Base-by-base conservation (phyloP, 2,113 vertebrate genomes). In the Perccottus glenii region DNA sequence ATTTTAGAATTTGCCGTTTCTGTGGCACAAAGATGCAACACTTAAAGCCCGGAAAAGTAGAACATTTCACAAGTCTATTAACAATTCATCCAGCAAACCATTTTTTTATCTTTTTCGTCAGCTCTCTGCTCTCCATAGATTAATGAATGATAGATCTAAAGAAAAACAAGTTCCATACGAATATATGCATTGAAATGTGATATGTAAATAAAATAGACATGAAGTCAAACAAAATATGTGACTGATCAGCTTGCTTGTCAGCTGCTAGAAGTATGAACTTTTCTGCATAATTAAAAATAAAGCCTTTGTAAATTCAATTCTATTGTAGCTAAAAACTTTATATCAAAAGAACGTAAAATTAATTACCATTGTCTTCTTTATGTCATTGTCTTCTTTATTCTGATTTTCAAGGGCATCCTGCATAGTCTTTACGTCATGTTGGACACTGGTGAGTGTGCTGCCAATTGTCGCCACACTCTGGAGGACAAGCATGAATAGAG, bases 381-480 rank as follows among this genome's bases (percentile, higher is more conserved):
- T 79, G 9, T 61, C 70, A 59, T 92, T 93, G 6, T 94, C 78
- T 42, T 89, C 90, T 84, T 94, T 94, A 90, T 90, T 95, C 84
- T 95, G 92, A 49, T 91, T 93, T 53, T 98, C 96, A 15, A 96
- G 75, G n/a, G 90, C 85, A 40, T 92, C 85, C 88, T 98, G 95
- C 65, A 98, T 91, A 2, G 93, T 92, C 73, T 94, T 94, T 77
- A 98, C 94, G 70, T 98, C 96, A 44, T 98, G 96, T 68, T 96
- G 95, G 58, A 98, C 95, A 11, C 95, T 98, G 51, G 95, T 98
- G 69, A 99, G 90, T 0, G 95, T 97, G 90, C 94, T 99, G 15
- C 96, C 97, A 73, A 99, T 96, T 15, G 94, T 96, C 3, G 97
- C 98, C 10, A 99, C 96, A 48, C 95, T 99, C 98, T 98, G 84